Evolutionary conservation across 2,797 vertebrate species (phyloP).

Genomic region (Oreochromis mossambicus): DNA sequence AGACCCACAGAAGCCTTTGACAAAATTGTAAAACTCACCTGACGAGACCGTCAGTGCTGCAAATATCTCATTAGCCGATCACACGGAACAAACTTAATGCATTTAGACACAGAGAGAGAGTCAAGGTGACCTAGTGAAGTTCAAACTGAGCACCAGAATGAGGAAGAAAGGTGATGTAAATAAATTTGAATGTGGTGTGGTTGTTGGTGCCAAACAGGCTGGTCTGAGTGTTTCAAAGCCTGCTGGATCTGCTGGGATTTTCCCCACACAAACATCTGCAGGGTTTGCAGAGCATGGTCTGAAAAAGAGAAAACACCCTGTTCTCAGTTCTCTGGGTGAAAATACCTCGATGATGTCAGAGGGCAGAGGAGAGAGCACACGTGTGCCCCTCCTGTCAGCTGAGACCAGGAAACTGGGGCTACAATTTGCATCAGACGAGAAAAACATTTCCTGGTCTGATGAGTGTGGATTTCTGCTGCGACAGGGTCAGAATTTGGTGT

Average conservation of each 20-base stretch:
- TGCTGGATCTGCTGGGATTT: background rate
- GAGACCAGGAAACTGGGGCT: background rate
- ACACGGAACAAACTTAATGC: background rate
- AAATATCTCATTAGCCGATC: background rate
- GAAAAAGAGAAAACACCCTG: background rate
- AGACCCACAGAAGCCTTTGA: background rate
- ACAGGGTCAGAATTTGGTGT: background rate
- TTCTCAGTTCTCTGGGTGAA: background rate
- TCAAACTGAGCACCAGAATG: background rate
- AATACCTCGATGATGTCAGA: background rate
- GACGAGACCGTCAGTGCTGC: background rate
- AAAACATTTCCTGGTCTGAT: background rate
- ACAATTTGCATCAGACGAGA: background rate
- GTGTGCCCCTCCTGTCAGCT: background rate
- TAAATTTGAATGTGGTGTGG: background rate
- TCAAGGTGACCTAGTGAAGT: background rate
- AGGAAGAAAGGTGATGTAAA: background rate
- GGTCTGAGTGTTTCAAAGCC: background rate
- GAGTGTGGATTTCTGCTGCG: background rate
- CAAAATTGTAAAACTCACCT: background rate
- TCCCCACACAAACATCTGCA: background rate
- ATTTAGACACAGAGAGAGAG: background rate
- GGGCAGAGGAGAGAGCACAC: no score
- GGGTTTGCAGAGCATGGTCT: background rate
- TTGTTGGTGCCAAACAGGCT: background rate